Conservation (phyloP, 2,797 vertebrate genomes). For the Spinus pinus region DNA sequence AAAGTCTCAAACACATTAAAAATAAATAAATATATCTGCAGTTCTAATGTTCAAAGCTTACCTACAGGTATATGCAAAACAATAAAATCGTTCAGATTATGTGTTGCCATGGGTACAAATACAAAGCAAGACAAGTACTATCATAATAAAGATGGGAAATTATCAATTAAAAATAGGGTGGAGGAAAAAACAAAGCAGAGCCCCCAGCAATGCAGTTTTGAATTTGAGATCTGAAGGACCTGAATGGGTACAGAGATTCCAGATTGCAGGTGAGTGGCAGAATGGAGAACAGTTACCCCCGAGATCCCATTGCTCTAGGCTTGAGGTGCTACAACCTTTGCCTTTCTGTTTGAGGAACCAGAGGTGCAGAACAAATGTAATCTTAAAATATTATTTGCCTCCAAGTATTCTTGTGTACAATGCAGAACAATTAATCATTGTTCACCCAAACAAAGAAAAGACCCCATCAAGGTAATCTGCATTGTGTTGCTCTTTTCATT, state of each 20-base stretch:
- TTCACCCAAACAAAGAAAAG: not conserved
- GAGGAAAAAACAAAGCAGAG: not conserved
- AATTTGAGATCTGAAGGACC: not conserved
- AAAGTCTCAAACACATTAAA: not conserved
- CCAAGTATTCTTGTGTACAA: not conserved
- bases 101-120: not conserved
- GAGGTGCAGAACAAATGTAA: not conserved
- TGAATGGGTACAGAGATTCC: not conserved
- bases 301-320: not conserved
- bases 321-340: not conserved
- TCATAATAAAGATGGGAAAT: not conserved
- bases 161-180: not conserved
- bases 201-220: not conserved
- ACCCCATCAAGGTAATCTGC: rapidly evolving
- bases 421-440: not conserved
- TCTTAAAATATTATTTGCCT: not conserved
- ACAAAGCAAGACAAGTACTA: not conserved
- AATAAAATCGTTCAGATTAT: not conserved
- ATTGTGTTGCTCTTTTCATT: not conserved
- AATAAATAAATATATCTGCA: not conserved
- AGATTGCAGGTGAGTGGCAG: not conserved
- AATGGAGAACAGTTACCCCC: not conserved
- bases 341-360: not conserved
- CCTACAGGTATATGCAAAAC: not conserved
- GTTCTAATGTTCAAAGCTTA: not conserved